phyloP scores from a whole-genome alignment of 2,113 vertebrate species.

The Cariama cristata region DNA sequence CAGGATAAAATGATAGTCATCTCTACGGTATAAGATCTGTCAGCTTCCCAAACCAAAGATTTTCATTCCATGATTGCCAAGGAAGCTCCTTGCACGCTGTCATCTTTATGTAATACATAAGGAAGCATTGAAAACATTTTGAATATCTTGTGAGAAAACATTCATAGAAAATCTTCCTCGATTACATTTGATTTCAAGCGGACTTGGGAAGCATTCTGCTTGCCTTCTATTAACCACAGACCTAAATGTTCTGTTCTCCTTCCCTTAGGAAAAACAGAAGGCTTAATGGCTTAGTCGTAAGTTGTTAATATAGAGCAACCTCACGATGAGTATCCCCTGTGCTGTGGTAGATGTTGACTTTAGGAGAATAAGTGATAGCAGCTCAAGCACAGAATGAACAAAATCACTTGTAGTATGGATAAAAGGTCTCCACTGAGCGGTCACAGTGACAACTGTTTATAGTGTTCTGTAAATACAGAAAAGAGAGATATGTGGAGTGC shows the following conservation, averaged over 20 bases:
- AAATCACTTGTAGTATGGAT: not conserved
- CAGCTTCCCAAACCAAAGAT: slow-evolving; percentile 26
- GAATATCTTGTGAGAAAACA: not conserved
- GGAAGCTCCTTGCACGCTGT: not conserved
- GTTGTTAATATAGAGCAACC: not conserved
- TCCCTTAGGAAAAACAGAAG: not conserved
- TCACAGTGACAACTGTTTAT: not conserved
- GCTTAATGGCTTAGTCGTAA: not conserved
- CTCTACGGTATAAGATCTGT: not conserved
- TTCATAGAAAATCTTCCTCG: not conserved
- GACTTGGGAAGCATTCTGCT: not conserved
- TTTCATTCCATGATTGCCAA: not conserved
- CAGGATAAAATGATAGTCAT: slow-evolving; percentile 16
- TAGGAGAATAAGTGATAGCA: not conserved
- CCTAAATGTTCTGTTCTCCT: not conserved
- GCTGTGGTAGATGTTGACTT: not conserved
- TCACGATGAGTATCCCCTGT: not conserved
- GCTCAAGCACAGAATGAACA: not conserved
- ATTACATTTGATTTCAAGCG: not conserved
- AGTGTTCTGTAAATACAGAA: not conserved
- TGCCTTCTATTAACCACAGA: not conserved
- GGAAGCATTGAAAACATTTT: not conserved
- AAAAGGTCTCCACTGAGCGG: not conserved
- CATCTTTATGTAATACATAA: not conserved
- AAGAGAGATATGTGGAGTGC: not conserved